Conservation (phyloP, 2,888 invertebrate genomes). For the Bedellia somnulentella region DNA sequence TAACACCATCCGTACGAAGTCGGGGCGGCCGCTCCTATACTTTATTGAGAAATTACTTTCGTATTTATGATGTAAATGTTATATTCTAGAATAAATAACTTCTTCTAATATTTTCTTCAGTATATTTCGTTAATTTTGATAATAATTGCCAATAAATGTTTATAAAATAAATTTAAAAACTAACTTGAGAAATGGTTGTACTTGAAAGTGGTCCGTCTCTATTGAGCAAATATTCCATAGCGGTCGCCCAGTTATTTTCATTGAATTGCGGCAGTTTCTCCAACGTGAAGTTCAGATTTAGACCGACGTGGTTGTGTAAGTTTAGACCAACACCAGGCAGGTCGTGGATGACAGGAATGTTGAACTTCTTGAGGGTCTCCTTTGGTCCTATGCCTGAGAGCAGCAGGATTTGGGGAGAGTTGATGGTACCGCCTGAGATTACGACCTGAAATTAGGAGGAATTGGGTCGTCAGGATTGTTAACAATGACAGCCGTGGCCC, state of each 20-base stretch:
- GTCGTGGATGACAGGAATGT: constrained; percentile 56
- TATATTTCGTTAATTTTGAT: too few relatives aligned
- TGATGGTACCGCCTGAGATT: constrained; percentile 65
- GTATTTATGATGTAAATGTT: too few relatives aligned
- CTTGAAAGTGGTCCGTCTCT: constrained; percentile 63
- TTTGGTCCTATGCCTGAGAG: constrained; percentile 66
- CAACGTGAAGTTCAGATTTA: constrained; percentile 51
- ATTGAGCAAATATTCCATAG: constrained; percentile 55
- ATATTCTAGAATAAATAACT: too few relatives aligned
- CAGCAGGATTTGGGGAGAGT: constrained; percentile 65
- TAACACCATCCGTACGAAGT: too few relatives aligned
- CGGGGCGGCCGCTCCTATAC: too few relatives aligned
- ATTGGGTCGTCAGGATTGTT: too few relatives aligned
- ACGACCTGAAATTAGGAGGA: too few relatives aligned
- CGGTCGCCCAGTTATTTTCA: constrained; percentile 59
- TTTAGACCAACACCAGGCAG: constrained; percentile 67
- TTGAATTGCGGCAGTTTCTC: constrained; percentile 38
- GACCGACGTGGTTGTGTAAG: constrained; percentile 65
- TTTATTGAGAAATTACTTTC: too few relatives aligned
- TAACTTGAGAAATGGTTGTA: constrained; percentile 64
- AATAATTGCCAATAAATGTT: too few relatives aligned
- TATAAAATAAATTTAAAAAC: too few relatives aligned
- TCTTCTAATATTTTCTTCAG: too few relatives aligned
- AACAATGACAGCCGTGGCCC: too few relatives aligned
- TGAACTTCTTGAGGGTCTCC: constrained; percentile 42